A percentile compares a stretch with the other conserved stretches of the same genome.
Conservation (phyloP, 2,797 vertebrate genomes). For the Mormyrus proboscirostris region DNA sequence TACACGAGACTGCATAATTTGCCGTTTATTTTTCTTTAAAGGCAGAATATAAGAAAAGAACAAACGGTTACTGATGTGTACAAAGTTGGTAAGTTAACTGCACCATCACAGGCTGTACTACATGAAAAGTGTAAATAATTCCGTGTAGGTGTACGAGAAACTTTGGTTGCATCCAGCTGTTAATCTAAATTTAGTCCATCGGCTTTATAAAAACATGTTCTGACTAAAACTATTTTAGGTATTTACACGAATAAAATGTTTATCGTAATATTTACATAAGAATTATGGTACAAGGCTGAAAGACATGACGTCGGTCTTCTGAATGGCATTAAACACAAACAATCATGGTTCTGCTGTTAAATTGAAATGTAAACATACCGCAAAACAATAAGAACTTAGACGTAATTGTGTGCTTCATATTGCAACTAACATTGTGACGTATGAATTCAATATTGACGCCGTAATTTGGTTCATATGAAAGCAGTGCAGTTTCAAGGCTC, state of each 20-base stretch:
- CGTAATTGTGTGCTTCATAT: background rate
- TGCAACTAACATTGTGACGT: background rate
- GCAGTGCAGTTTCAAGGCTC: constrained; percentile 40
- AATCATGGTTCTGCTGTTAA: background rate
- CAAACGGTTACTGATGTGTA: background rate
- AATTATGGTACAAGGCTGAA: constrained; percentile 11
- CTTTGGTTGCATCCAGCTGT: background rate
- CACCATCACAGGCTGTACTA: background rate
- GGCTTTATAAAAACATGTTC: background rate
- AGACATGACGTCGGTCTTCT: constrained; percentile 22
- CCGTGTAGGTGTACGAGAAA: background rate
- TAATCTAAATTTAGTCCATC: background rate
- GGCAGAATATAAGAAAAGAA: constrained; percentile 5
- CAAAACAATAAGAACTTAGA: background rate
- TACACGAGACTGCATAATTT: background rate
- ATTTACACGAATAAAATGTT: constrained; percentile 54
- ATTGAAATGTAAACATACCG: constrained; percentile 9
- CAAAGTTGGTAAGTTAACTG: background rate
- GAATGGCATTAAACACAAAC: constrained; percentile 41
- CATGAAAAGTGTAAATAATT: background rate
- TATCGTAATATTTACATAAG: constrained; percentile 61
- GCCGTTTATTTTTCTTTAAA: constrained; percentile 25
- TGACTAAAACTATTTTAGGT: constrained; percentile 20
- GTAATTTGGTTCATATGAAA: constrained; percentile 12
- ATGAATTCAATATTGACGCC: background rate